Conservation (phyloP, 2,113 vertebrate genomes). For the Pituophis catenifer region DNA sequence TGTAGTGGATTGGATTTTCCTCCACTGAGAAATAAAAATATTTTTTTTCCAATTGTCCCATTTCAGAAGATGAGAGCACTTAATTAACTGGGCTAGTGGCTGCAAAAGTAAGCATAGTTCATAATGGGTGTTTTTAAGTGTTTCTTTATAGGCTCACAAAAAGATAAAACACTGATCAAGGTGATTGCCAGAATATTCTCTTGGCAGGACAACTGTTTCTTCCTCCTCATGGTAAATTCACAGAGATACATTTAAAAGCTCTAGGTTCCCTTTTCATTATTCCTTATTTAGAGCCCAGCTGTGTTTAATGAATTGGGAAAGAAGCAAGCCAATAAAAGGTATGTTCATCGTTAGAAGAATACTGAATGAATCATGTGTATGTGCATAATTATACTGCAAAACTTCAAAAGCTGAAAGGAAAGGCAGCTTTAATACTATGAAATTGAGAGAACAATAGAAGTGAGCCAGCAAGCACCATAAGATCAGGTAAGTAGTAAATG, state of each 20-base stretch:
- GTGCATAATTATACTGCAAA: slow-evolving; percentile 53
- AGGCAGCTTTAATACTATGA: slow-evolving; percentile 52
- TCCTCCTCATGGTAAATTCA: slow-evolving; percentile 7
- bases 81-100: background rate
- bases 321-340: slow-evolving; percentile 65
- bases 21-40: background rate
- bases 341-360: slow-evolving; percentile 54
- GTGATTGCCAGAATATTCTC: rapidly evolving
- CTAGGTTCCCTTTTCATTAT: slow-evolving; percentile 42
- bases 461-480: slow-evolving; percentile 27
- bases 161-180: background rate
- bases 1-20: background rate
- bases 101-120: background rate
- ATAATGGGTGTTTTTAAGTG: background rate
- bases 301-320: slow-evolving; percentile 63
- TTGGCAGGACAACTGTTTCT: background rate
- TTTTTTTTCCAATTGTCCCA: background rate
- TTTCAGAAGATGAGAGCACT: background rate
- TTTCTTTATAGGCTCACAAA: background rate
- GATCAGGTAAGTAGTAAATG: slow-evolving; percentile 38
- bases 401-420: slow-evolving; percentile 58
- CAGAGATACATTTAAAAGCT: slow-evolving; percentile 35
- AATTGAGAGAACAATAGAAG: slow-evolving; percentile 49
- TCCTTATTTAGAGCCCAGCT: slow-evolving; percentile 59
- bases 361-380: slow-evolving; percentile 48